phyloP scores from a whole-genome alignment of 2,113 vertebrate species.

The Albula goreensis region DNA sequence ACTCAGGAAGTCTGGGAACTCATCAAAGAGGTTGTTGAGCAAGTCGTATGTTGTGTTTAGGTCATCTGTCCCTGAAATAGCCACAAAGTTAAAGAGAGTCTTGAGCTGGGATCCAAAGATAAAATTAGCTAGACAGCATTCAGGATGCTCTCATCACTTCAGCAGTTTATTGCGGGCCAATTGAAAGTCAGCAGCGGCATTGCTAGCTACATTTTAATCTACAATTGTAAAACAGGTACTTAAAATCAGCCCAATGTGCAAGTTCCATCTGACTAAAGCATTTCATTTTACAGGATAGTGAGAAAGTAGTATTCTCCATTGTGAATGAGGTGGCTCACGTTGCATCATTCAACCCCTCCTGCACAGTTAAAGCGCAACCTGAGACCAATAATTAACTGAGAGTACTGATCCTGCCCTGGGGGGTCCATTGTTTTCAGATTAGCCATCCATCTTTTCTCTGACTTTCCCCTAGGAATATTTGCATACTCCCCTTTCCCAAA shows the following conservation, averaged over 20 bases:
- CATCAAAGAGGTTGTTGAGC: slow-evolving; percentile 63
- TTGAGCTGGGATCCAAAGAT: not conserved
- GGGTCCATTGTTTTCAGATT: not conserved
- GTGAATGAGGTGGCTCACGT: not conserved
- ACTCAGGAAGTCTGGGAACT: slow-evolving; percentile 52
- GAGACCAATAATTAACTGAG: not conserved
- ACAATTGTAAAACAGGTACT: not conserved
- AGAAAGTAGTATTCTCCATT: not conserved
- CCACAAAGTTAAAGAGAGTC: not conserved
- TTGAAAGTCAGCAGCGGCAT: not conserved
- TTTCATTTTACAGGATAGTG: not conserved
- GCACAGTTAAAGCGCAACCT: not conserved
- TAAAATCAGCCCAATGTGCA: not conserved
- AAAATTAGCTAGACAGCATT: not conserved
- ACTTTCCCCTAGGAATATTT: not conserved
- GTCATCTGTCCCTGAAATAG: slow-evolving; percentile 50
- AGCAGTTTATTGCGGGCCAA: not conserved
- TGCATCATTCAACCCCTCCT: not conserved
- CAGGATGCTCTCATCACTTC: not conserved
- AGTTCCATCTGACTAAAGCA: not conserved
- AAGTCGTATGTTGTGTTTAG: slow-evolving; percentile 65
- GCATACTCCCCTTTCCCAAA: not conserved
- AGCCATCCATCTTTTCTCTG: not conserved
- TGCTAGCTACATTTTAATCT: not conserved
- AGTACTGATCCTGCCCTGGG: not conserved